phyloP scores from a whole-genome alignment of 1,140 invertebrate species.

The Drosophila mauritiana region DNA sequence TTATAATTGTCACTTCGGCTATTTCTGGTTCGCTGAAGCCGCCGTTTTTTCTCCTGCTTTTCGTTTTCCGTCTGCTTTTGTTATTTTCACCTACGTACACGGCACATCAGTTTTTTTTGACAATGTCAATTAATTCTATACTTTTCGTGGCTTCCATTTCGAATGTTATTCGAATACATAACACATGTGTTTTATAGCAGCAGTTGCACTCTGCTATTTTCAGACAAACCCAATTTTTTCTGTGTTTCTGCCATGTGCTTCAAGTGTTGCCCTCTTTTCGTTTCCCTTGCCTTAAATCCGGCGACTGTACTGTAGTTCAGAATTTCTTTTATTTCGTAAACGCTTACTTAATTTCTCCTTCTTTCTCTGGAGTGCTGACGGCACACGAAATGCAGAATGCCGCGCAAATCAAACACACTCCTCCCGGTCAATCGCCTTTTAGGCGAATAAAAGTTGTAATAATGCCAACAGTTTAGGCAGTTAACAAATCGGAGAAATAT shows the following conservation, averaged over 20 bases:
- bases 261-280: slow-evolving; percentile 16
- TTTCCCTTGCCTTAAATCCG: slow-evolving; percentile 6
- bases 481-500: slow-evolving; percentile 14
- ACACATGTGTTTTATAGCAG: slow-evolving; percentile 36
- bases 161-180: slow-evolving; percentile 55
- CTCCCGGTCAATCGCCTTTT: slow-evolving; percentile 20
- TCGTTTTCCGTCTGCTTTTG: neutral
- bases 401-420: slow-evolving; percentile 16
- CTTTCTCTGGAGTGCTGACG: slow-evolving; percentile 12
- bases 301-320: slow-evolving; percentile 11
- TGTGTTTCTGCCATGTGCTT: slow-evolving; percentile 66
- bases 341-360: slow-evolving; percentile 21
- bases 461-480: slow-evolving; percentile 40
- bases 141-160: slow-evolving; percentile 18
- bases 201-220: slow-evolving; percentile 69
- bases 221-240: slow-evolving; percentile 59
- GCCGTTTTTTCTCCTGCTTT: slow-evolving; percentile 2
- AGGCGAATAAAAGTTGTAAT: slow-evolving; percentile 13
- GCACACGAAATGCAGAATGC: neutral
- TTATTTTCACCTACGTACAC: neutral
- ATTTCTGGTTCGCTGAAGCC: slow-evolving; percentile 22
- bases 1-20: slow-evolving; percentile 58
- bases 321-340: slow-evolving; percentile 25
- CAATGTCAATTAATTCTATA: slow-evolving; percentile 25
- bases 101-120: slow-evolving; percentile 19